phyloP scores from a whole-genome alignment of 2,113 vertebrate species.

The Protomyctophum bolini region DNA sequence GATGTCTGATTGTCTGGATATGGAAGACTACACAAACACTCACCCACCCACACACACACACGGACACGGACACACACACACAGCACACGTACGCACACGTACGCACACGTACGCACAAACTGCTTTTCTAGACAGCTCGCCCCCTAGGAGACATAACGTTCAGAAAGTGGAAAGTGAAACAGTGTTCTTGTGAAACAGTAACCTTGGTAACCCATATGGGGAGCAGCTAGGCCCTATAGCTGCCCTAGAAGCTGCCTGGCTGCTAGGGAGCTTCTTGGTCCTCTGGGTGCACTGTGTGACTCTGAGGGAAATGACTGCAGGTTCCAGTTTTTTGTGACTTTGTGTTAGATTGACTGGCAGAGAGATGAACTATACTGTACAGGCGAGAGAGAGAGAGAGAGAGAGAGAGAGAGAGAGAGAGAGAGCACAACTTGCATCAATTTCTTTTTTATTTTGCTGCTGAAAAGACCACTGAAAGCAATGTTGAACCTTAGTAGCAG shows the following conservation, averaged over 20 bases:
- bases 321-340: slow-evolving; percentile 50
- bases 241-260: too few species aligned
- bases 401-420: not conserved
- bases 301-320: slow-evolving; percentile 13
- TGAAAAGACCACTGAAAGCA: not conserved
- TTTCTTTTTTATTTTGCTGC: slow-evolving; percentile 14
- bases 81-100: not conserved
- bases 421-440: slow-evolving; percentile 40
- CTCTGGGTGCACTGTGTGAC: too few species aligned
- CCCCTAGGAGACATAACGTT: too few species aligned
- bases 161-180: too few species aligned
- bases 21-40: not conserved
- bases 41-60: not conserved
- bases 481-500: too few species aligned
- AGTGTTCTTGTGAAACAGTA: too few species aligned
- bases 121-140: too few species aligned
- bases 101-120: not conserved
- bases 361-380: not conserved
- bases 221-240: too few species aligned
- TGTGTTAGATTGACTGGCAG: slow-evolving; percentile 44
- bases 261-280: too few species aligned
- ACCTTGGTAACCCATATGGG: too few species aligned
- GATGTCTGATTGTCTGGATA: too few species aligned
- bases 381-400: slow-evolving; percentile 3
- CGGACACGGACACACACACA: too few species aligned